Conservation (phyloP, 2,797 vertebrate species). For the Phrynocephalus vlangalii region DNA sequence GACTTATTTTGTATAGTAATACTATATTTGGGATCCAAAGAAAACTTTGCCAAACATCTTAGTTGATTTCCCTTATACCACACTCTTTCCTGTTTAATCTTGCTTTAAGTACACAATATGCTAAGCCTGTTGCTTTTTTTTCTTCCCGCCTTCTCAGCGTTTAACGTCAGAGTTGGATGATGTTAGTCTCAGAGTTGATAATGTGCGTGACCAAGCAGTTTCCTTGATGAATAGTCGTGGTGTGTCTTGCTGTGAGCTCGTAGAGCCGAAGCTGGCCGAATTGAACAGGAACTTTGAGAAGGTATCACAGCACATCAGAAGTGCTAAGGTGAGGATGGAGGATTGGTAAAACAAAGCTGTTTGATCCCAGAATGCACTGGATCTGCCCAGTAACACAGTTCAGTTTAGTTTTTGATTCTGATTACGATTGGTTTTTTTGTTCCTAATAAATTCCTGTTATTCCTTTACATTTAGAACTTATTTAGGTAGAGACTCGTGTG, state of each 20-base stretch:
- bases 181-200: constrained; percentile 88
- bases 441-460: not conserved
- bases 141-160: constrained; percentile 73
- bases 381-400: not conserved
- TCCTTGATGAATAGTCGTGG: constrained; percentile 92
- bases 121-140: constrained; percentile 22
- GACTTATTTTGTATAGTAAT: not conserved
- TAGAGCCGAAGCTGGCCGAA: constrained; percentile 94
- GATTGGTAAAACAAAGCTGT: not conserved
- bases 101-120: not conserved
- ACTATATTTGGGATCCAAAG: constrained; percentile 16
- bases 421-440: not conserved
- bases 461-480: not conserved
- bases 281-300: constrained; percentile 96
- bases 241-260: constrained; percentile 85
- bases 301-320: constrained; percentile 93
- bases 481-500: not conserved
- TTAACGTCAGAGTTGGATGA: constrained; percentile 89
- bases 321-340: constrained; percentile 83
- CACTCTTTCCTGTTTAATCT: not conserved
- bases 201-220: constrained; percentile 89
- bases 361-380: not conserved
- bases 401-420: not conserved
- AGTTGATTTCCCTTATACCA: not conserved
- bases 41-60: constrained; percentile 9